These are phyloP conservation scores for Calyptomena viridis DNA, from an alignment of 2,113 vertebrate species.

Conservation along the genomic window DNA sequence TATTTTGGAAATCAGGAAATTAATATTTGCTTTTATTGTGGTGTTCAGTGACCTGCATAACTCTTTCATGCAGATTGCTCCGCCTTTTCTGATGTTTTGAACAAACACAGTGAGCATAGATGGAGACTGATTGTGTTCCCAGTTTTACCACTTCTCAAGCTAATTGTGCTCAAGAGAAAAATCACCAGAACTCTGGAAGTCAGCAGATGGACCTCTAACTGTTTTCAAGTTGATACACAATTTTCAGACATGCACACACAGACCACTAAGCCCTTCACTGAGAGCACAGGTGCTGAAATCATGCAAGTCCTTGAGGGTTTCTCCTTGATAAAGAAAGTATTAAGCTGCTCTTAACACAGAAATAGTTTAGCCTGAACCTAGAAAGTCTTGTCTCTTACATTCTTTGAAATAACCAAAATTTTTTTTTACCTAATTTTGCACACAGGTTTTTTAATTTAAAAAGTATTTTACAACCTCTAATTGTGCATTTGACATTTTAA, in stretches of 20 bases:
- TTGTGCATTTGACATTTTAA: conserved; percentile 17
- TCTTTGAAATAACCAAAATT: not conserved
- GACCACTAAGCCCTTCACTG: not conserved
- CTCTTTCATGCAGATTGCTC: conserved; percentile 56
- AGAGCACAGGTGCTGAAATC: conserved; percentile 16
- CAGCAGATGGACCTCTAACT: conserved; percentile 58
- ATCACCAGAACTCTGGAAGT: conserved; percentile 22
- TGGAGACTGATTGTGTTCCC: conserved; percentile 62
- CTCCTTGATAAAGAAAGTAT: not conserved
- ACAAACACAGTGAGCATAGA: conserved; percentile 64
- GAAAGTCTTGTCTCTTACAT: not conserved
- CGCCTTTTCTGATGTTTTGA: conserved; percentile 70
- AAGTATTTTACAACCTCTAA: not conserved
- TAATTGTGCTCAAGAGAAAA: conserved; percentile 37
- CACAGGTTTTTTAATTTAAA: not conserved
- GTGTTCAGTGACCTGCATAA: not conserved
- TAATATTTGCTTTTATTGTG: not conserved
- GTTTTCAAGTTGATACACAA: conserved; percentile 11
- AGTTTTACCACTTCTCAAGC: conserved; percentile 55
- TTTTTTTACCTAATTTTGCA: not conserved
- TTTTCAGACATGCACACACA: not conserved
- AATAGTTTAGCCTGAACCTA: not conserved
- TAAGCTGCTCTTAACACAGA: not conserved
- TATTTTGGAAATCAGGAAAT: not conserved
- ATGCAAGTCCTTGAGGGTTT: not conserved